Conservation (phyloP, 2,888 invertebrate genomes). For the Melanchra persicariae region DNA sequence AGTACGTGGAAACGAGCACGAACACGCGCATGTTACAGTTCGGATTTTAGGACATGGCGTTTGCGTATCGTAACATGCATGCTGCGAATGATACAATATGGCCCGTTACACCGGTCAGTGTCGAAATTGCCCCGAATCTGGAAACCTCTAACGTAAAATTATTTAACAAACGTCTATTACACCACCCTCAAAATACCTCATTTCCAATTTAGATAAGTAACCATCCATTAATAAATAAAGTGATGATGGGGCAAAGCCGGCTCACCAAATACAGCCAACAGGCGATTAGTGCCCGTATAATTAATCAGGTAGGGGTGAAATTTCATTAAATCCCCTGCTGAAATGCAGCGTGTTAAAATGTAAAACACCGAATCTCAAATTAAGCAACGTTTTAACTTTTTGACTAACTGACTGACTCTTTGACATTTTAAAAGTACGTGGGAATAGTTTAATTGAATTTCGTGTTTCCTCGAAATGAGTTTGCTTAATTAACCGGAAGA, state of each 20-base stretch:
- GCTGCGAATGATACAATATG: too few relatives aligned
- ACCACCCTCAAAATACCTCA: neutral
- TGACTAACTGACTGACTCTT: constrained; percentile 13
- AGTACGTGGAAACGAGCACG: too few relatives aligned
- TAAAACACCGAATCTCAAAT: constrained; percentile 34
- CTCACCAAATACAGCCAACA: constrained; percentile 38
- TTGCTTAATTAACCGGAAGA: too few relatives aligned
- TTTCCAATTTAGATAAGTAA: constrained; percentile 37
- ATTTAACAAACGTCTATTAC: neutral
- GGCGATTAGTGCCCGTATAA: constrained; percentile 40
- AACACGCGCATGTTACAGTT: too few relatives aligned
- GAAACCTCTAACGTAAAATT: neutral
- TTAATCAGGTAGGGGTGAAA: constrained; percentile 30
- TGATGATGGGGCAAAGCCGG: constrained; percentile 17
- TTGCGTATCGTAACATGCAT: too few relatives aligned
- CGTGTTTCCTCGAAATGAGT: neutral
- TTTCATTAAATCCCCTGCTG: constrained; percentile 37
- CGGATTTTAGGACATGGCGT: too few relatives aligned
- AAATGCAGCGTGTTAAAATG: constrained; percentile 31
- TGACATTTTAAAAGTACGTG: constrained; percentile 8
- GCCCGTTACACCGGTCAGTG: too few relatives aligned
- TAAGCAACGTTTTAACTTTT: constrained; percentile 45
- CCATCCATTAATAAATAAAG: constrained; percentile 27
- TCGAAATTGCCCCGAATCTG: too few relatives aligned
- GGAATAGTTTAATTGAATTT: constrained; percentile 8